These are phyloP conservation scores for Sarcophaga carnaria DNA, from an alignment of 2,888 invertebrate species.

Conservation along the genomic window DNA sequence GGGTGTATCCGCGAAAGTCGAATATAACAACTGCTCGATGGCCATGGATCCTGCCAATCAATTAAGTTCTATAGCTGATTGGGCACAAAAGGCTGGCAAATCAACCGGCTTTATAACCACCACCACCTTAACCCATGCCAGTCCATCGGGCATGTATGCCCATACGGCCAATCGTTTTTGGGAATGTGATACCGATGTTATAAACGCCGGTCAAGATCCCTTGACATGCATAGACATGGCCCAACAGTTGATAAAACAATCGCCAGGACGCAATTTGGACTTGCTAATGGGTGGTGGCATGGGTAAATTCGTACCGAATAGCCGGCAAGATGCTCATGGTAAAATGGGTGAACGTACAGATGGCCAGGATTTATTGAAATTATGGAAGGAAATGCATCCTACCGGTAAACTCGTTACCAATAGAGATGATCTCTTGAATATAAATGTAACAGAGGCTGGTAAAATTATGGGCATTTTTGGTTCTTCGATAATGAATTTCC, in stretches of 20 bases:
- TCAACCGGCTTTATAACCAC: conserved; percentile 88
- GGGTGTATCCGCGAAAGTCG: conserved; percentile 87
- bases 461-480: conserved; percentile 83
- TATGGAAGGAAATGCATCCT: conserved; percentile 84
- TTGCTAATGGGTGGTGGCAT: conserved; percentile 91
- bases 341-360: conserved; percentile 84
- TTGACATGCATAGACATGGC: conserved; percentile 87
- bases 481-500: conserved; percentile 83
- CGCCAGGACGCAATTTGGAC: conserved; percentile 87
- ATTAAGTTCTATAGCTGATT: conserved; percentile 86
- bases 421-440: conserved; percentile 83
- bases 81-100: conserved; percentile 86
- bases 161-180: conserved; percentile 86
- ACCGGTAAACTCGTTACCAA: conserved; percentile 84
- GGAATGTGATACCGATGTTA: conserved; percentile 86
- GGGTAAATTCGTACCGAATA: conserved; percentile 85
- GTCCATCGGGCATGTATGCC: conserved; percentile 86
- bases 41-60: conserved; percentile 84
- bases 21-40: conserved; percentile 84
- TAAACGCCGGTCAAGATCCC: conserved; percentile 31
- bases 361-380: conserved; percentile 85
- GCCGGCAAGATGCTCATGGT: conserved; percentile 81
- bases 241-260: conserved; percentile 86
- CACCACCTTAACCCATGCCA: conserved; percentile 90
- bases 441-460: conserved; percentile 82